Evolutionary conservation across 2,113 vertebrate species (phyloP), one percentile per base, ranked within the genome.

Genomic region (Rhombomys opimus): DNA sequence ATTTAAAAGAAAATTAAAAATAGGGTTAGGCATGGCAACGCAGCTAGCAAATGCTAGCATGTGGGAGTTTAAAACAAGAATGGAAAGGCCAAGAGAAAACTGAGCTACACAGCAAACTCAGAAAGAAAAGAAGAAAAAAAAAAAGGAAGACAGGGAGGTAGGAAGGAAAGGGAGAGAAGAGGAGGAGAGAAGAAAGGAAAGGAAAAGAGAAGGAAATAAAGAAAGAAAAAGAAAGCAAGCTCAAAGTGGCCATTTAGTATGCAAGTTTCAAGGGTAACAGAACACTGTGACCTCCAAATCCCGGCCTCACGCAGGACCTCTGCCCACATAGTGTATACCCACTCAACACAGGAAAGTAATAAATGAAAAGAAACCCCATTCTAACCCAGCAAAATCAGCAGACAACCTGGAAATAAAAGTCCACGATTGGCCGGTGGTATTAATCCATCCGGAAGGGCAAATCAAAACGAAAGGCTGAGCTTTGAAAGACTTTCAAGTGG

Each of bases 321-420:
- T 14, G 75, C n/a, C 65, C 76, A 61, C 22, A 32, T 8, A 0
- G 1, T 1, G 0, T 23, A 38, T 27, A 85, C 76, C 81, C 18
- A 4, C 13, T 41, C 32, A 82, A 7, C 35, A 22, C 35, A 18
- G 0, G 0, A 46, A 77, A 35, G 18, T 25, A 30, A 73, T 8
- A 1, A 0, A 20, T 27, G 25, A 4, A 50, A 50, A 77, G 46
- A 35, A 81, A 52, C 32, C 41, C 9, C 0, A 0, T 75, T 8
- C 59, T 20, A 85, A 61, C 61, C 88, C 32, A 9, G 76, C 0
- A 41, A 75, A 70, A 57, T 3, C 2, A 0, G 52, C 57, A 22
- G 15, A 30, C 12, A 22, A 12, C 32, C 82, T 1, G 59, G 92
- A 65, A 30, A 22, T 23, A 32, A 14, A 80, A 75, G 87, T 73